These are phyloP conservation scores for Eurytoma adleriae DNA, from an alignment of 2,888 invertebrate species.

Conservation along the genomic window DNA sequence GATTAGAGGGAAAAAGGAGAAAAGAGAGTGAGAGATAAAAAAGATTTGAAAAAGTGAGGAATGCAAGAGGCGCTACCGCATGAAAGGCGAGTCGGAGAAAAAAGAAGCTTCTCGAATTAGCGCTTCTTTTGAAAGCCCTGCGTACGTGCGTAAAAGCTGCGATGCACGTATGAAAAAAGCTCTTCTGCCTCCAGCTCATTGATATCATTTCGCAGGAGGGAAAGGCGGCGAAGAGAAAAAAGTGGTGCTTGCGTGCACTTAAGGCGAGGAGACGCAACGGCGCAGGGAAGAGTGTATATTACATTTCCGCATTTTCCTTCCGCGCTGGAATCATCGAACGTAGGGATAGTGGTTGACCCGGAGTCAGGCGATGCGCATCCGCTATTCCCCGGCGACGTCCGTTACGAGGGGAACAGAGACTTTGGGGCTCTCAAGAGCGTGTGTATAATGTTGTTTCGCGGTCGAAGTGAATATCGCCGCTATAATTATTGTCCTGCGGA, in stretches of 20 bases:
- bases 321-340: neutral
- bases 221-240: neutral
- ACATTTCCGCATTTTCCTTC: conserved; percentile 14
- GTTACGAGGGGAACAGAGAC: neutral
- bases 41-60: too few species aligned
- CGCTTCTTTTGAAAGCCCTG: conserved; percentile 21
- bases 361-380: conserved; percentile 2
- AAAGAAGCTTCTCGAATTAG: conserved; percentile 22
- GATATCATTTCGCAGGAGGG: conserved; percentile 32
- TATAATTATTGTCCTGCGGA: too few species aligned
- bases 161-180: conserved; percentile 22
- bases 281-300: conserved; percentile 19
- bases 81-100: neutral
- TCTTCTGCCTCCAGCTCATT: neutral
- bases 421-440: neutral
- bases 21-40: neutral
- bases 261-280: conserved; percentile 16
- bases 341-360: conserved; percentile 6
- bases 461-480: too few species aligned
- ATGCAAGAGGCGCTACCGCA: too few species aligned
- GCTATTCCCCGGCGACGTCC: conserved; percentile 36
- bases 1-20: neutral
- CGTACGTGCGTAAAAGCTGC: conserved; percentile 37
- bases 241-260: neutral
- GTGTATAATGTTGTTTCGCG: too few species aligned